phyloP scores from a whole-genome alignment of 2,113 vertebrate genomes.

The Platichthys stellatus region DNA sequence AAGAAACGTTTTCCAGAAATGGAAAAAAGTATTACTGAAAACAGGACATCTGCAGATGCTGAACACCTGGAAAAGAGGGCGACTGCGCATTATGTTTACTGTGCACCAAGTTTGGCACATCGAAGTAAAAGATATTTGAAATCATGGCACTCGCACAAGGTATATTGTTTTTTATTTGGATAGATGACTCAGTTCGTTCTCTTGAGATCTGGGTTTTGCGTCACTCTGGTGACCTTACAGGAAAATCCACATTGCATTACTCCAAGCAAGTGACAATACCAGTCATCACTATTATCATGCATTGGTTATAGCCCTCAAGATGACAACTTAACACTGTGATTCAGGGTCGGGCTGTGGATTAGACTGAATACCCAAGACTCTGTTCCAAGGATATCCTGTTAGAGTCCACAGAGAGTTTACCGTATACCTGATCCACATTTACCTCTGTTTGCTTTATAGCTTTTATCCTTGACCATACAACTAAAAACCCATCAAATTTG shows the following conservation, averaged over 20 bases:
- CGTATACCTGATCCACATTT: too few species aligned
- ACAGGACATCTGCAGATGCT: not conserved
- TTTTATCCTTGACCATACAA: constrained; percentile 22
- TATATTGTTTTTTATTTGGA: constrained; percentile 70
- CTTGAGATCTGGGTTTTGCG: constrained; percentile 75
- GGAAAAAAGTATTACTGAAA: not conserved
- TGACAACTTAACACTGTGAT: constrained; percentile 50
- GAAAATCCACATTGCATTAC: constrained; percentile 84
- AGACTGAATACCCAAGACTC: constrained; percentile 7
- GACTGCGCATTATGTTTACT: not conserved
- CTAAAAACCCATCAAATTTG: not conserved
- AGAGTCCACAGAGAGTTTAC: not conserved
- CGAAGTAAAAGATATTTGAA: constrained; percentile 2
- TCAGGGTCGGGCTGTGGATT: constrained; percentile 22
- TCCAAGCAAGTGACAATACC: constrained; percentile 74
- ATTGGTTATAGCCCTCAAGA: constrained; percentile 59
- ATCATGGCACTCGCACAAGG: constrained; percentile 28
- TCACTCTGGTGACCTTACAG: constrained; percentile 81
- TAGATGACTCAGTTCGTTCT: constrained; percentile 77
- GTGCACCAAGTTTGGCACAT: not conserved
- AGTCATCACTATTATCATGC: constrained; percentile 70
- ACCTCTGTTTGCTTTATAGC: constrained; percentile 7
- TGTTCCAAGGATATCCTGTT: too few species aligned
- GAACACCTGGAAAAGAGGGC: not conserved
- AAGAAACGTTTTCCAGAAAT: not conserved